Conservation (phyloP, 2,113 vertebrate species). For the Gymnobelideus leadbeateri region DNA sequence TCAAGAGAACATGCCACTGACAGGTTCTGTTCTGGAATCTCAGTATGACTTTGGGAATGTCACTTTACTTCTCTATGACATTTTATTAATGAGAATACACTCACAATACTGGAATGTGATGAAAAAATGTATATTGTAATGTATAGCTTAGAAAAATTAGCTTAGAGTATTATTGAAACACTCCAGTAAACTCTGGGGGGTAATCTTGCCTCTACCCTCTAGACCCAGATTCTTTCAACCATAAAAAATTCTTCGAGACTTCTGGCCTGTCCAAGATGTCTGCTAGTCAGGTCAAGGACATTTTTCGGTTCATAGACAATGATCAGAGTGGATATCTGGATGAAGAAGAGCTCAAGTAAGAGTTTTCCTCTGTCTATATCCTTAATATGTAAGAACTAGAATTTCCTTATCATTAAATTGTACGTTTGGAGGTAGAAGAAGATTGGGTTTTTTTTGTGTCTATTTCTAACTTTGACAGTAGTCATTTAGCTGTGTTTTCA, state of each 20-base stretch:
- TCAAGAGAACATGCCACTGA: neutral
- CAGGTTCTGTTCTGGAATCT: neutral
- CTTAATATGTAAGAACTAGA: neutral
- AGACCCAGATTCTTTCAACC: conserved; percentile 95
- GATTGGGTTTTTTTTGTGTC: neutral
- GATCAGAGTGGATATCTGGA: conserved; percentile 97
- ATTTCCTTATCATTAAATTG: conserved; percentile 20
- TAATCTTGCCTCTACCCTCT: conserved; percentile 67
- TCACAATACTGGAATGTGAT: neutral
- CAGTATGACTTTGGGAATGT: neutral
- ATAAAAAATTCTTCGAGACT: conserved; percentile 96
- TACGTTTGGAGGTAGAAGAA: neutral
- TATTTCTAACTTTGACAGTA: neutral
- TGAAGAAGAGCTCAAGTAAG: conserved; percentile 95
- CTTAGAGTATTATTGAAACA: neutral
- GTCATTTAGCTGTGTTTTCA: neutral
- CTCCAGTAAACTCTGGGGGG: neutral
- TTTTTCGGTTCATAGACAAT: conserved; percentile 93
- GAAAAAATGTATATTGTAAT: neutral
- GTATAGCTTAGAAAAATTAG: neutral
- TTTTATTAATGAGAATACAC: neutral
- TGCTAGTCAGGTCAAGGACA: conserved; percentile 91
- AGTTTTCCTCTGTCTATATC: neutral
- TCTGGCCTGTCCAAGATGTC: conserved; percentile 95
- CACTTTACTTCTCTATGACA: neutral